Percentiles rank a stretch among this genome's conserved stretches.
Evolutionary conservation across 1,140 invertebrate species (phyloP).

Genomic region (Cotesia vestalis): DNA sequence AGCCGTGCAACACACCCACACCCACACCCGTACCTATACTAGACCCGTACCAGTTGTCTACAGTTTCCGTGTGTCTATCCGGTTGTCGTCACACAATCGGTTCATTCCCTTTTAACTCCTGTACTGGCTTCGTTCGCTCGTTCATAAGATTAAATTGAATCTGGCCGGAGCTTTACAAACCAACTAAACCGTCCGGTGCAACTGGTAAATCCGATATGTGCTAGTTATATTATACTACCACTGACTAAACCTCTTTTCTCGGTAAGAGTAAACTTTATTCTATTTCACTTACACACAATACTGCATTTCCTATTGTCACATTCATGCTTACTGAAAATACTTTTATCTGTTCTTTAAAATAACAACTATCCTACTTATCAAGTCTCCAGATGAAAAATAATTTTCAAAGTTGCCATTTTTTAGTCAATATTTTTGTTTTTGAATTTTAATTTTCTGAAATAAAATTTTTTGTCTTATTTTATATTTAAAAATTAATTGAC

Average conservation of each 20-base stretch:
- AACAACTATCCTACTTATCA: too few species aligned
- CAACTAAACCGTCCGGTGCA: conserved; percentile 37
- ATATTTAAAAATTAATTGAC: too few species aligned
- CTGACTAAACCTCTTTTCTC: too few species aligned
- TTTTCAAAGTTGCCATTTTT: too few species aligned
- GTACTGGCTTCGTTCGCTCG: conserved; percentile 15
- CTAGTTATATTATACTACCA: conserved; percentile 9
- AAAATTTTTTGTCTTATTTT: too few species aligned
- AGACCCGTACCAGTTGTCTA: background rate
- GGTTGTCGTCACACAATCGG: conserved; percentile 23
- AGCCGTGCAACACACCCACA: background rate
- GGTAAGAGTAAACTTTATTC: too few species aligned
- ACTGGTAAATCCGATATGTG: conserved; percentile 36
- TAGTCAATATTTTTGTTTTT: too few species aligned
- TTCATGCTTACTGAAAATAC: background rate
- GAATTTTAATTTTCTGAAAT: too few species aligned
- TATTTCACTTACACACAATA: background rate
- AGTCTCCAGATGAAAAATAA: too few species aligned
- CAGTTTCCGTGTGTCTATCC: conserved; percentile 10
- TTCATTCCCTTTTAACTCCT: conserved; percentile 24
- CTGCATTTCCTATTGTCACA: background rate
- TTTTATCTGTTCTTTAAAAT: too few species aligned
- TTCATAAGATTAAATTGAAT: conserved; percentile 56
- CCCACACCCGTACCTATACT: too few species aligned
- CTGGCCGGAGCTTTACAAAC: conserved; percentile 38